Evolutionary conservation across 2,797 vertebrate genomes (phyloP).

Genomic region (Helicolenus hilgendorfi): DNA sequence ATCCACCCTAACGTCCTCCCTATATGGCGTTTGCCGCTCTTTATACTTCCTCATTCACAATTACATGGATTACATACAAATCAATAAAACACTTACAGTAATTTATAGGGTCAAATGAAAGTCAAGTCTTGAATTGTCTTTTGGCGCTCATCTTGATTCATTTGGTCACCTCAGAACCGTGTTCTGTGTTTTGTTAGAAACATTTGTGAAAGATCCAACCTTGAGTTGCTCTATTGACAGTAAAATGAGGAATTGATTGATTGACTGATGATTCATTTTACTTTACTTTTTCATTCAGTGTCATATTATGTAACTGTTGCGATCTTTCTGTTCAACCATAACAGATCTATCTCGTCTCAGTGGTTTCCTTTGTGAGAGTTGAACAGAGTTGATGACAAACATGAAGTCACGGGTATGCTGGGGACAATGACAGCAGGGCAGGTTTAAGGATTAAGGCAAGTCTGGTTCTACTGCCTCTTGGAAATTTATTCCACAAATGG

Average conservation of each 20-base stretch:
- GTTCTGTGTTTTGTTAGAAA: background rate
- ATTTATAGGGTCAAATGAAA: background rate
- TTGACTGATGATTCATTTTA: background rate
- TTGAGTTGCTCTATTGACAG: background rate
- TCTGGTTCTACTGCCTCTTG: background rate
- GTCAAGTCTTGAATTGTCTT: background rate
- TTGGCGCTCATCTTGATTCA: background rate
- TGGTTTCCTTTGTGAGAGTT: conserved; percentile 49
- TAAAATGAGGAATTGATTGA: background rate
- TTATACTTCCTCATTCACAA: too few species aligned
- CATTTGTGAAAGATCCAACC: background rate
- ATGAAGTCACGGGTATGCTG: conserved; percentile 20
- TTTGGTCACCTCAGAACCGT: background rate
- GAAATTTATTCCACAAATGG: background rate
- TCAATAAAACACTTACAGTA: background rate
- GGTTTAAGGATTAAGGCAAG: background rate
- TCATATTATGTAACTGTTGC: conserved; percentile 30
- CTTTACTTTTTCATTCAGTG: background rate
- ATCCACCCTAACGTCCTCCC: too few species aligned
- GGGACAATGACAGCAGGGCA: conserved; percentile 4
- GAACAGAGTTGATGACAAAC: conserved; percentile 35
- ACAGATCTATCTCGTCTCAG: conserved; percentile 65
- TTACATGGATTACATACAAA: too few species aligned
- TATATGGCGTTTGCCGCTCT: too few species aligned
- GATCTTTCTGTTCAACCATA: conserved; percentile 63